A percentile compares a stretch with the other conserved stretches of the same genome.
Evolutionary conservation across 2,888 invertebrate species (phyloP).

Genomic region (Mystacides longicornis): DNA sequence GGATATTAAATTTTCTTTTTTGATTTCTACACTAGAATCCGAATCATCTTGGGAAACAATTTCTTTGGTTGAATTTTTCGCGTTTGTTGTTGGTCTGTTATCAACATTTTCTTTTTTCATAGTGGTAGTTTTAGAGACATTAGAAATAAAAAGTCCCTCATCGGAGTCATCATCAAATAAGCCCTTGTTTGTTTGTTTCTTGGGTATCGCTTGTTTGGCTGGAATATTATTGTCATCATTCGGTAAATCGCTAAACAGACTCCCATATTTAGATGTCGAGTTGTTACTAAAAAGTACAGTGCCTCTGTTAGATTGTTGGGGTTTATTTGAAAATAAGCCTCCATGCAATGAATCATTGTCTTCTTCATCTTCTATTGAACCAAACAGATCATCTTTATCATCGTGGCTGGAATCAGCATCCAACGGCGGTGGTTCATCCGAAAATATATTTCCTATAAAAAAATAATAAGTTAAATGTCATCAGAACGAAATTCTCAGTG

Average conservation of each 20-base stretch:
- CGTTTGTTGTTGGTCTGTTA: background rate
- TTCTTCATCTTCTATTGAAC: conserved; percentile 19
- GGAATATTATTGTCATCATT: conserved; percentile 21
- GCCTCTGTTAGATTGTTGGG: conserved; percentile 17
- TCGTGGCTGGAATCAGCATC: conserved; percentile 31
- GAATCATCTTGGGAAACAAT: conserved; percentile 28
- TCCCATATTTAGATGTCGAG: conserved; percentile 26
- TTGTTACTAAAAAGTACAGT: conserved; percentile 29
- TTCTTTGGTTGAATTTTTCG: background rate
- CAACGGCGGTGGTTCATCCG: conserved; percentile 51
- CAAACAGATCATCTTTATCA: conserved; percentile 23
- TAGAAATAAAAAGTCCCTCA: conserved; percentile 27
- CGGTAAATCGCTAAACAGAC: conserved; percentile 28
- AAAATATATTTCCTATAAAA: conserved; percentile 41
- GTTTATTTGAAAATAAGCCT: conserved; percentile 33
- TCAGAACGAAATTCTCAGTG: no score
- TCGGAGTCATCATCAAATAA: conserved; percentile 15
- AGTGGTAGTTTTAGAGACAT: background rate
- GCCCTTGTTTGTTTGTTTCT: conserved; percentile 3
- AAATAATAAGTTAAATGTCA: background rate
- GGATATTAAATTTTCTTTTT: conserved; percentile 1
- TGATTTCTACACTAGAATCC: conserved; percentile 25
- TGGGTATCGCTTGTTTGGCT: conserved; percentile 6
- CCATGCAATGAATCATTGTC: conserved; percentile 33
- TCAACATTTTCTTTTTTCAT: conserved; percentile 22